Evolutionary conservation across 2,888 invertebrate genomes (phyloP).

Genomic region (Athrips mouffetella): DNA sequence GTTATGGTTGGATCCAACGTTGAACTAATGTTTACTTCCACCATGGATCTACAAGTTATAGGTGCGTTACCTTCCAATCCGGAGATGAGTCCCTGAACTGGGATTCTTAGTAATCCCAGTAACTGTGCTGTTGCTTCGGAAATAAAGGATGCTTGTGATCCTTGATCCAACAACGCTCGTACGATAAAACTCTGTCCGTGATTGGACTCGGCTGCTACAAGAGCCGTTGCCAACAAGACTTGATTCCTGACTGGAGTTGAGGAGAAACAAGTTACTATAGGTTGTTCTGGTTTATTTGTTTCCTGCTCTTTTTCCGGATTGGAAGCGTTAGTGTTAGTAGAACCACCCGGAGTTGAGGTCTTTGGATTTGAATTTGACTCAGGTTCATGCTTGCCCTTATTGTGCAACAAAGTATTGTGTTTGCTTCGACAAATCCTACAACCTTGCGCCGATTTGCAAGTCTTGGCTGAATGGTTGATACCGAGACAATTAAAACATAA

Average conservation of each 20-base stretch:
- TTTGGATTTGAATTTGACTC: neutral
- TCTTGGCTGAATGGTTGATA: neutral
- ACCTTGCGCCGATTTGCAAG: neutral
- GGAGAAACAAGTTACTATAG: conserved; percentile 12
- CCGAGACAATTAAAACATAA: conserved; percentile 9
- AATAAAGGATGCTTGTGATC: conserved; percentile 28
- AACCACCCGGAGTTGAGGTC: neutral
- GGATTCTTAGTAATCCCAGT: conserved; percentile 20
- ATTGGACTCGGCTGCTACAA: conserved; percentile 20
- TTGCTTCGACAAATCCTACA: conserved; percentile 1
- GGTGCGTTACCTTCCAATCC: conserved; percentile 21
- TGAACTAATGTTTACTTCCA: conserved; percentile 8
- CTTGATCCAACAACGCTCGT: conserved; percentile 30
- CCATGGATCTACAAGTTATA: neutral
- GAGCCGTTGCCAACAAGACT: conserved; percentile 24
- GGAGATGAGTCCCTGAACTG: conserved; percentile 11
- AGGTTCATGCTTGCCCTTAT: neutral
- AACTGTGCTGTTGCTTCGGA: conserved; percentile 24
- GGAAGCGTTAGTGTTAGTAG: neutral
- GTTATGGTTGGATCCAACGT: neutral
- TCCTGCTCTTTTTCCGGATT: neutral
- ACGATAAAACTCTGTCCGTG: conserved; percentile 15
- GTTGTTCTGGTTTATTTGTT: too few species aligned
- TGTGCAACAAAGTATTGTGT: conserved; percentile 5
- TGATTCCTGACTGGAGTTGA: neutral